Base-by-base conservation (phyloP, 2,888 invertebrate species). In the Gari tellinella region DNA sequence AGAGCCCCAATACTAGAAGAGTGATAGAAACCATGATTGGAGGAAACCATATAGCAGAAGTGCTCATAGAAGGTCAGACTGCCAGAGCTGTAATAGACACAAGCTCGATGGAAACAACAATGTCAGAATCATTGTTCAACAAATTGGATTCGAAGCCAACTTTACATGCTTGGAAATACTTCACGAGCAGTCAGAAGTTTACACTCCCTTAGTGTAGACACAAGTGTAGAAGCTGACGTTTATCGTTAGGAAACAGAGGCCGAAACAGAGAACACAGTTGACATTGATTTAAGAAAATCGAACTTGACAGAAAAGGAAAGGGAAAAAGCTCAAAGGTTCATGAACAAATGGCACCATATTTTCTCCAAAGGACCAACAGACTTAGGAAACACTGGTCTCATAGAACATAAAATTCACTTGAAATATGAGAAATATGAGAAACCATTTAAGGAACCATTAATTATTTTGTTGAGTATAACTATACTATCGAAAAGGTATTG, bases 401-500 rank as follows among this genome's bases (percentile, higher is more conserved):
- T 67, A 4, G 37, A 55, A 55, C 67, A 67, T 38, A 19, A 52
- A 15, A 67, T 67, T 37, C 26, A 58, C 23, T 37, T 60, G 10
- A 52, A 12, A 8, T 43, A 67, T n/a, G n/a, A n/a, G n/a, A n/a
- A n/a, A n/a, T n/a, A n/a, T 21, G 23, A 58, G 5, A 41, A 51
- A 17, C 60, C 67, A 4, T 67, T 67, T 31, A 67, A 60, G 51
- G 58, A 67, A 26, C 53, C 55, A 2, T 23, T n/a, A 10, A 10
- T 55, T 55, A 23, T 64, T 64, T 48, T 15, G 26, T 1, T 10
- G 64, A 43, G 49, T 66, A 40, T 17, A 17, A 14, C 10, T 10
- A 19, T 43, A 51, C 31, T 52, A 67, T 23, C 38, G 58, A 15
- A 19, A 60, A n/a, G 67, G 56, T 21, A 61, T 61, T 17, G 37